Evolutionary conservation across 2,797 vertebrate genomes (phyloP).

Genomic region (Manis pentadactyla): DNA sequence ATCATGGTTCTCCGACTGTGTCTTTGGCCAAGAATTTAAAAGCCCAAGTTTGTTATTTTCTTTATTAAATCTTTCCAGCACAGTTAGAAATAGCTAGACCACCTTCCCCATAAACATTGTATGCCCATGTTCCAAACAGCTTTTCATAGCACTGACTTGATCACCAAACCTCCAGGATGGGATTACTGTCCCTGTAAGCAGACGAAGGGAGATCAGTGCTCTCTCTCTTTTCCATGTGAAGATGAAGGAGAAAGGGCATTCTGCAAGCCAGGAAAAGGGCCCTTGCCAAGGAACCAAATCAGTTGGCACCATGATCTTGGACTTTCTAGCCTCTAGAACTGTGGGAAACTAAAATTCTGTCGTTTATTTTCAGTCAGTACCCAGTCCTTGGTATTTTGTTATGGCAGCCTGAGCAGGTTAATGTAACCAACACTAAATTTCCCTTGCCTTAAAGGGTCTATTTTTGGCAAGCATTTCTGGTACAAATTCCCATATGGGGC

Average conservation of each 20-base stretch:
- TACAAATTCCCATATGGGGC: neutral
- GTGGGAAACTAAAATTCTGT: neutral
- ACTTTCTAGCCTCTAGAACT: neutral
- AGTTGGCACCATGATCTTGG: neutral
- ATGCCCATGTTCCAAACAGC: neutral
- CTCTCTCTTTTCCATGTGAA: neutral
- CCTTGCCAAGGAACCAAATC: neutral
- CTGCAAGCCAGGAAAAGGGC: neutral
- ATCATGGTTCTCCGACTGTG: neutral
- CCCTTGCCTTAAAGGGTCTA: neutral
- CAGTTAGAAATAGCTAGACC: neutral
- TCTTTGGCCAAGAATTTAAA: neutral
- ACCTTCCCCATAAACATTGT: neutral
- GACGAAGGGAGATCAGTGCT: neutral
- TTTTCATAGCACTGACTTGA: neutral
- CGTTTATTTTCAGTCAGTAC: neutral
- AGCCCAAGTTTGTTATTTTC: neutral
- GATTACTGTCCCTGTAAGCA: neutral
- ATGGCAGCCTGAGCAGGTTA: neutral
- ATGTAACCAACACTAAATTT: neutral
- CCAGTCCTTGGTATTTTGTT: neutral
- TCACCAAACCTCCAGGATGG: neutral
- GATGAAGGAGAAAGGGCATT: neutral
- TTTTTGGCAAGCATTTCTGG: conserved; percentile 25
- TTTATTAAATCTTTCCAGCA: neutral